Base-by-base conservation (phyloP, 2,888 invertebrate genomes). In the Hemistola chrysoprasaria region DNA sequence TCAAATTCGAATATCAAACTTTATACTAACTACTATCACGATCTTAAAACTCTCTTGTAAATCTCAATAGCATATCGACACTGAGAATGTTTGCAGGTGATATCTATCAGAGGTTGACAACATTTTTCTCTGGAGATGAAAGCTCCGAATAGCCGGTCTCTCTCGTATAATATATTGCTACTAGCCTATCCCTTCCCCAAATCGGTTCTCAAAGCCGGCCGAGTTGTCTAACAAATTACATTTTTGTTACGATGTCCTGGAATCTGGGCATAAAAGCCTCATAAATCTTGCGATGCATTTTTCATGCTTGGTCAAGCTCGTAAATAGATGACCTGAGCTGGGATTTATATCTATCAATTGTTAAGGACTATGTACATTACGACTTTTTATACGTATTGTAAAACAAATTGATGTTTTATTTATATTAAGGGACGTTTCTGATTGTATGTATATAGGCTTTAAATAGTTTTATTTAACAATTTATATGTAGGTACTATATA, bases 221-320 rank as follows among this genome's bases (percentile, higher is more conserved):
- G 45, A 56, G 52, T 53, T 53, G 58, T 47, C 61, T 65, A 69
- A 71, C 68, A 72, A 74, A 77, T 77, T 68, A 71, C 71, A 72
- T 69, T 73, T 74, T 71, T 68, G 71, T 65, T 67, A 53, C 62
- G 63, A 56, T 67, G 59, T 68, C 61, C 63, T 61, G 57, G 64
- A 69, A 68, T 71, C 67, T 66, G 61, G 59, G 62, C 64, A 69
- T 76, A 72, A 70, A 73, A 73, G 60, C 38, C 45, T 66, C 73
- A 65, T 76, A 75, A 75, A 75, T 73, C 67, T 62, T 61, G 55
- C 61, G 62, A 67, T 77, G 75, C 77, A 75, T 77, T 76, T 76
- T 74, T 72, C 73, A 74, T 69, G 71, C 66, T 67, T 60, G 74
- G 72, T 67, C 76, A 66, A 71, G 62, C 68, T 61, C 59, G 60